These are phyloP conservation scores for Coptotermes formosanus DNA, from an alignment of 1,140 invertebrate genomes.

Conservation along the genomic window DNA sequence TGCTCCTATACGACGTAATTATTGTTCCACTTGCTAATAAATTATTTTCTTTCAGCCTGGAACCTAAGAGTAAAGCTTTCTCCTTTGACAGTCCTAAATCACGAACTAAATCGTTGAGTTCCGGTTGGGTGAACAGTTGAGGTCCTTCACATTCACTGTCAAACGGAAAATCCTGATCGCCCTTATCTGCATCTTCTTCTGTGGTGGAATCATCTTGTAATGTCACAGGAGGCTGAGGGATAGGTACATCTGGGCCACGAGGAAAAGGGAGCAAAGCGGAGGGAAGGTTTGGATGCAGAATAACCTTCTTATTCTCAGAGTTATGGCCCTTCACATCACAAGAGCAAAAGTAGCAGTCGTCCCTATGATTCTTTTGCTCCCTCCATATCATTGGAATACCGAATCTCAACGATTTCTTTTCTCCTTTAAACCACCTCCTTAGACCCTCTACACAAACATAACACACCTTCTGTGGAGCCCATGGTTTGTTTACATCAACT, in stretches of 20 bases:
- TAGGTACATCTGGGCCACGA: too few relatives aligned
- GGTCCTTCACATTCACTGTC: too few relatives aligned
- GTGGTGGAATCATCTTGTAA: constrained; percentile 40
- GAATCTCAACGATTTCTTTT: constrained; percentile 34
- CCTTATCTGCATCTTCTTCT: too few relatives aligned
- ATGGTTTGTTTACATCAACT: constrained; percentile 38
- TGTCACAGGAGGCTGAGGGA: too few relatives aligned
- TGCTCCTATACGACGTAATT: too few relatives aligned
- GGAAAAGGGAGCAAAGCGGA: too few relatives aligned
- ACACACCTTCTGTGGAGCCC: too few relatives aligned
- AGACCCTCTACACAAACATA: constrained; percentile 36
- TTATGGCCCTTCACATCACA: constrained; percentile 35
- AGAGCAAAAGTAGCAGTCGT: constrained; percentile 41
- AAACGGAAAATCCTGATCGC: too few relatives aligned
- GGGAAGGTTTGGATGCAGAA: neutral
- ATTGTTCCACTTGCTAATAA: constrained; percentile 33
- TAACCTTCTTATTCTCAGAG: constrained; percentile 21
- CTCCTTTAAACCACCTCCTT: constrained; percentile 36
- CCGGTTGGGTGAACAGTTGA: too few relatives aligned
- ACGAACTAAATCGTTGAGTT: too few relatives aligned
- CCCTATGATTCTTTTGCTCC: constrained; percentile 38
- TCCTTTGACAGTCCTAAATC: too few relatives aligned
- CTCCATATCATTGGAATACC: constrained; percentile 40
- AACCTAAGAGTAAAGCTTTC: constrained; percentile 38
- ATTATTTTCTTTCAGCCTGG: constrained; percentile 38